phyloP scores from a whole-genome alignment of 2,113 vertebrate species.

The Hiodon tergisus region DNA sequence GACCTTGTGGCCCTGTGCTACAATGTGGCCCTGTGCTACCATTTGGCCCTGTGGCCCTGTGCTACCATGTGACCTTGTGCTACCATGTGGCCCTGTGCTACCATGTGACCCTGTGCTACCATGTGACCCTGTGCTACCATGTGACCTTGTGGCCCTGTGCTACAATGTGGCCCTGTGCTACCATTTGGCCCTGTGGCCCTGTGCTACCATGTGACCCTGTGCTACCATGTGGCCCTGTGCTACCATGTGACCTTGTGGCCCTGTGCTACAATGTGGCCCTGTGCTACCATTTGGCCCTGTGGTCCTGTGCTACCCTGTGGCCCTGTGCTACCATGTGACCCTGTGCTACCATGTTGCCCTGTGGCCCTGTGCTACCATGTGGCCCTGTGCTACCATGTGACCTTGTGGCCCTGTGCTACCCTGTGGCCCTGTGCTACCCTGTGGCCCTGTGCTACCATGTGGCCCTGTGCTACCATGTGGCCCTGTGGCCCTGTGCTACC shows the following conservation, averaged over 20 bases:
- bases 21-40: constrained; percentile 9
- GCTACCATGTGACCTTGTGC: too few relatives aligned
- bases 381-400: neutral
- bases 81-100: neutral
- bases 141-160: too few relatives aligned
- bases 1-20: constrained; percentile 2
- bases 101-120: neutral
- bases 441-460: neutral
- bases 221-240: neutral
- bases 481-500: too few relatives aligned
- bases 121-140: neutral
- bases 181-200: too few relatives aligned
- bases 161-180: constrained; percentile 15
- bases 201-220: neutral
- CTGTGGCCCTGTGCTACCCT: constrained; percentile 6
- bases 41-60: too few relatives aligned
- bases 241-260: too few relatives aligned
- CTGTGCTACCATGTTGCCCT: too few relatives aligned
- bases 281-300: too few relatives aligned
- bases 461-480: neutral
- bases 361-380: too few relatives aligned
- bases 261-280: neutral
- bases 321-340: neutral
- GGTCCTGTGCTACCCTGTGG: constrained; percentile 6
- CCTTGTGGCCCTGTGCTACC: constrained; percentile 6